A percentile compares a stretch with the other conserved stretches of the same genome.
Conservation (phyloP, 2,113 vertebrate genomes). For the Corvus cornix region DNA sequence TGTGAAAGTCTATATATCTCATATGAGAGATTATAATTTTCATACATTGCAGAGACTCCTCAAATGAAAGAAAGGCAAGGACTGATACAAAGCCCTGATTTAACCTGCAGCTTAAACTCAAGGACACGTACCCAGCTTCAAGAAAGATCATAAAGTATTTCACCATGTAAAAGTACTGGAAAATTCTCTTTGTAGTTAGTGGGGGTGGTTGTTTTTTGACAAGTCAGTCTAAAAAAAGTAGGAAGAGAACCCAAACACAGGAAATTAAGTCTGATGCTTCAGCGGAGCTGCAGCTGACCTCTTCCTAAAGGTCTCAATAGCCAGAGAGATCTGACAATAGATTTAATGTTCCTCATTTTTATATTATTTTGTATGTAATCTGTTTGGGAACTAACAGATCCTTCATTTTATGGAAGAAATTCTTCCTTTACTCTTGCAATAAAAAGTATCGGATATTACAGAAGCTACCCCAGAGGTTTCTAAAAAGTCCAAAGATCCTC, state of each 20-base stretch:
- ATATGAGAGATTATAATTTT: not conserved
- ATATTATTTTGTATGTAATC: not conserved
- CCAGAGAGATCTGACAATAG: not conserved
- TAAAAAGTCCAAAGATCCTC: not conserved
- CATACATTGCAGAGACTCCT: not conserved
- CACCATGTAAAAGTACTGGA: not conserved
- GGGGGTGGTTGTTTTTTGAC: not conserved
- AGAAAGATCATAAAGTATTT: not conserved
- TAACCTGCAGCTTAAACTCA: not conserved
- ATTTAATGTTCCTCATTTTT: not conserved
- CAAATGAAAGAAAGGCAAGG: not conserved
- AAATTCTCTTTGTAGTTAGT: not conserved
- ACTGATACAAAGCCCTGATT: not conserved
- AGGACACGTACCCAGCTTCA: not conserved
- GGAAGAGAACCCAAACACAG: not conserved
- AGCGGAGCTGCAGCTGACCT: not conserved
- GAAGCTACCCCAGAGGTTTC: not conserved
- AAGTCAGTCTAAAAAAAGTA: not conserved
- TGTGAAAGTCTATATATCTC: not conserved
- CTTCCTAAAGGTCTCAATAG: not conserved
- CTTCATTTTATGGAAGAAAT: not conserved
- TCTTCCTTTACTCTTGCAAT: not conserved
- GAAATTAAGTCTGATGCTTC: slow-evolving; percentile 14
- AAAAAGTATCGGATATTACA: not conserved
- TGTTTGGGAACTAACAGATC: not conserved